Conservation (phyloP, 2,113 vertebrate species). For the Lepus europaeus region DNA sequence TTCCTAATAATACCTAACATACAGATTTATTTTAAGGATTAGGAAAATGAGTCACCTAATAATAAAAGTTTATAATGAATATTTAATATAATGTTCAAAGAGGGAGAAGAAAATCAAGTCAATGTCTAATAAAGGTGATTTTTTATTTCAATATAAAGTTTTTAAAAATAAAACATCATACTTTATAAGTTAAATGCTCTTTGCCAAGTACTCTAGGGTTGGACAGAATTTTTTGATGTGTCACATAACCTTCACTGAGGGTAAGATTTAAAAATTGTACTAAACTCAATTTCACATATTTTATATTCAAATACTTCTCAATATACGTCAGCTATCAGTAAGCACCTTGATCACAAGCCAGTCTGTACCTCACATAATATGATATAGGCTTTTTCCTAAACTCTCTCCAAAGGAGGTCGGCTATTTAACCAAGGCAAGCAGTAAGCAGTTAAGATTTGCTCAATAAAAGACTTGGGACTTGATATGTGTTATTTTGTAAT, state of each 20-base stretch:
- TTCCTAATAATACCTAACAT: not conserved
- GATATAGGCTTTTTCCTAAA: constrained; percentile 32
- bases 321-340: not conserved
- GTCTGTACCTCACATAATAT: not conserved
- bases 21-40: not conserved
- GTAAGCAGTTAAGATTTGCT: not conserved
- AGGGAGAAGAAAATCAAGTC: constrained; percentile 3
- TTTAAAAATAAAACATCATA: constrained; percentile 56
- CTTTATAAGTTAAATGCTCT: constrained; percentile 25
- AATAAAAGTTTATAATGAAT: not conserved
- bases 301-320: constrained; percentile 4
- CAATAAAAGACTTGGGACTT: constrained; percentile 42
- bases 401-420: not conserved
- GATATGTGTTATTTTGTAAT: not conserved
- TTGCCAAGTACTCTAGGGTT: not conserved
- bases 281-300: constrained; percentile 48
- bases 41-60: not conserved
- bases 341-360: constrained; percentile 18
- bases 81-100: not conserved
- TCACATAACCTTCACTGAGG: constrained; percentile 6
- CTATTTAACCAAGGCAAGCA: constrained; percentile 31
- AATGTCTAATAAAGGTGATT: not conserved
- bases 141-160: not conserved
- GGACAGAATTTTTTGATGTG: not conserved
- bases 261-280: constrained; percentile 33